Base-by-base conservation (phyloP, 2,113 vertebrate genomes). In the Chiloscyllium plagiosum region DNA sequence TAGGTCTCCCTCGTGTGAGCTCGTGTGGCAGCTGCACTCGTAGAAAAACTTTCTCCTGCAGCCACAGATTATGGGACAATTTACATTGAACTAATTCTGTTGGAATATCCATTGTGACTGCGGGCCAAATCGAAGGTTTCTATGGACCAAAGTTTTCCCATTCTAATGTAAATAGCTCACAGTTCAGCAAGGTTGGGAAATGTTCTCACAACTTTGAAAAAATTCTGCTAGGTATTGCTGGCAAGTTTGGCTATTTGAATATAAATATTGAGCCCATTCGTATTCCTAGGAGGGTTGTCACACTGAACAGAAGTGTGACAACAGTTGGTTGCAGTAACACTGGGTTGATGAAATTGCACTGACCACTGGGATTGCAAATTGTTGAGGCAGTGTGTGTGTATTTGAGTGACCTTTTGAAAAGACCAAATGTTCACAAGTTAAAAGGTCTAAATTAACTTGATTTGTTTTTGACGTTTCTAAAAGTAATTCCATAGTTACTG, bases 401-500 rank as follows among this genome's bases (percentile, higher is more conserved):
- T 93, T 20, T 68, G 89, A 42, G 47, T 29, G 80, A 3, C 33
- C 61, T 66, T 93, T 93, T 0, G 56, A 56, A 8, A 8, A 61
- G 37, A 26, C 66, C 65, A 70, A 56, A 94, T 94, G 68, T 66
- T 70, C 72, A 33, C 29, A 13, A 33, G 5, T 24, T 3, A 29
- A 19, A 42, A 70, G 68, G 2, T 70, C 42, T 70, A 17, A 52
- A 69, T 50, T 72, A 70, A 52, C 26, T 95, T 47, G 42, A 47
- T 47, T 52, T 42, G 15, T 70, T 70, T 50, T 95, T 76, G 69
- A 95, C 24, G 33, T 72, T 95, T 95, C 42, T 15, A 72, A 50
- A 97, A 96, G 97, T 97, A 97, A 96, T 97, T 97, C 96, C 98
- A 97, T 98, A 98, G 98, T 98, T 98, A 98, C 98, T 98, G 98